A percentile compares a stretch with the other conserved stretches of the same genome.
phyloP scores from a whole-genome alignment of 1,140 invertebrate genomes.

The Anastrepha obliqua region DNA sequence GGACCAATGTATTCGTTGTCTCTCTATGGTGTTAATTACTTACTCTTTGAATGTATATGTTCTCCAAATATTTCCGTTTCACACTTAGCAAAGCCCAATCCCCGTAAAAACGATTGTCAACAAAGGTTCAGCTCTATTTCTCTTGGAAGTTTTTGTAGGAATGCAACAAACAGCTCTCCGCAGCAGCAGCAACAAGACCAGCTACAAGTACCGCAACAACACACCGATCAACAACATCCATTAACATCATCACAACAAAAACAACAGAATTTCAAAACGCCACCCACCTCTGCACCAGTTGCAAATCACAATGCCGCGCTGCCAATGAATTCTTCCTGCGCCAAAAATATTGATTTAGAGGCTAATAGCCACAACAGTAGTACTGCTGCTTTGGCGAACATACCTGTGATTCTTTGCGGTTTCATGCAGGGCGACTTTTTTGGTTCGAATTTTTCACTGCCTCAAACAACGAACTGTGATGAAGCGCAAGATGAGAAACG shows the following conservation, averaged over 20 bases:
- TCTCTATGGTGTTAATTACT: not conserved
- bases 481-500: not conserved
- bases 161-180: constrained; percentile 4
- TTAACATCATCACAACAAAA: constrained; percentile 32
- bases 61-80: constrained; percentile 21
- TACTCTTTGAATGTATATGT: constrained; percentile 30
- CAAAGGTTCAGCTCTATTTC: constrained; percentile 40
- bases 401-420: constrained; percentile 71
- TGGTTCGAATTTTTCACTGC: constrained; percentile 67
- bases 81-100: not conserved
- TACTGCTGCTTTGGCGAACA: not conserved
- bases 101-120: not conserved
- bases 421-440: constrained; percentile 71
- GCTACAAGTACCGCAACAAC: not conserved
- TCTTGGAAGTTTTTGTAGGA: constrained; percentile 52
- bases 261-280: not conserved
- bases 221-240: not conserved
- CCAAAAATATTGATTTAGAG: not conserved
- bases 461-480: constrained; percentile 52
- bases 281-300: not conserved
- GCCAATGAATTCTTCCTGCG: not conserved
- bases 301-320: not conserved
- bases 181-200: not conserved
- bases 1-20: no score
- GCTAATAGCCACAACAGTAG: not conserved